Evolutionary conservation across 2,797 vertebrate species (phyloP).

Genomic region (Gymnocypris eckloni): DNA sequence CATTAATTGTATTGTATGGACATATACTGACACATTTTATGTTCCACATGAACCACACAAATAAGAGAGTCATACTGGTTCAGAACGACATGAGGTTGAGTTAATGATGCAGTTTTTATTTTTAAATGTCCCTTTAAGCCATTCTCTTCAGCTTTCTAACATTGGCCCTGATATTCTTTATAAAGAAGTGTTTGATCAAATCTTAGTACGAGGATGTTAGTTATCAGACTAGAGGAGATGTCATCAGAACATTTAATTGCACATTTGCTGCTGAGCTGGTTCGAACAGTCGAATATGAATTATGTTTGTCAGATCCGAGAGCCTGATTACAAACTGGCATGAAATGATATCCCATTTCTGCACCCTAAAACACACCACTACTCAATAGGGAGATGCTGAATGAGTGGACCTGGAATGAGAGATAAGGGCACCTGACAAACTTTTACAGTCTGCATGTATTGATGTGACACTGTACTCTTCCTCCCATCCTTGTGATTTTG

Average conservation of each 20-base stretch:
- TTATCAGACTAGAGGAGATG: neutral
- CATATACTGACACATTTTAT: neutral
- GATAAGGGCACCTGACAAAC: conserved; percentile 26
- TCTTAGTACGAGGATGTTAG: neutral
- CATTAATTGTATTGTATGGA: neutral
- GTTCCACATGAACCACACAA: neutral
- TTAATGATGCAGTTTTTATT: neutral
- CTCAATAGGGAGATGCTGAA: conserved; percentile 16
- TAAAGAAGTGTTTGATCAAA: neutral
- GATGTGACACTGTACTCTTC: conserved; percentile 37
- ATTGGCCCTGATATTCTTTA: neutral
- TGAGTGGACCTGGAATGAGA: conserved; percentile 27
- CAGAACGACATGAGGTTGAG: neutral
- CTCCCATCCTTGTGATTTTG: conserved; percentile 49
- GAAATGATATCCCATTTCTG: neutral
- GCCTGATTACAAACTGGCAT: conserved; percentile 30
- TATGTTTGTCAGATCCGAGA: neutral
- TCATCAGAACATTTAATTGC: neutral
- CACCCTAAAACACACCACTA: conserved; percentile 8
- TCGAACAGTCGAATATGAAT: neutral
- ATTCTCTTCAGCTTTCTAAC: neutral
- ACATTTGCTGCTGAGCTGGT: neutral
- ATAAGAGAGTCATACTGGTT: neutral
- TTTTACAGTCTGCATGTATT: conserved; percentile 39
- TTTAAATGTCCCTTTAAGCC: neutral